Percentiles rank a stretch among this genome's conserved stretches.
phyloP scores from a whole-genome alignment of 2,888 invertebrate species.

The Melipona bicolor region DNA sequence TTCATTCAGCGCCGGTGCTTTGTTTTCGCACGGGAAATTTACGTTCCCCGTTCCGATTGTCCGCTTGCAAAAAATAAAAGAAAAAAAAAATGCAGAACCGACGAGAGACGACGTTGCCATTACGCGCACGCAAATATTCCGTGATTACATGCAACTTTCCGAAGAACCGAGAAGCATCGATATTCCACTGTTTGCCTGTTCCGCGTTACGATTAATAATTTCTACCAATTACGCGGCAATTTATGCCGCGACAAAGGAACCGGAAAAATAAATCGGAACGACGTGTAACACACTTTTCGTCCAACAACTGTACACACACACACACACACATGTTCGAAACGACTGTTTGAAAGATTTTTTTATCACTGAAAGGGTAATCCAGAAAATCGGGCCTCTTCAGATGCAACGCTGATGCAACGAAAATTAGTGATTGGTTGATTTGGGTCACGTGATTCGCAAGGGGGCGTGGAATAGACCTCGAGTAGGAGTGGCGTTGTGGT shows the following conservation, averaged over 20 bases:
- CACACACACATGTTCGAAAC: background rate
- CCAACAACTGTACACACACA: background rate
- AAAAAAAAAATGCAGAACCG: background rate
- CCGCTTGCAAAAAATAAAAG: background rate
- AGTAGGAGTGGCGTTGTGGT: no score
- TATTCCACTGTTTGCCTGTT: background rate
- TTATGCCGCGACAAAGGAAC: background rate
- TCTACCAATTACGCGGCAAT: background rate
- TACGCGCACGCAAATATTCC: background rate
- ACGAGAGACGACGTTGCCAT: background rate
- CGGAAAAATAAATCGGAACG: background rate
- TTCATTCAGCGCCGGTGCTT: background rate
- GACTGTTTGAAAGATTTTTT: background rate
- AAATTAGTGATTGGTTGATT: no score
- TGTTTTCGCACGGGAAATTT: background rate
- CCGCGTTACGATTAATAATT: background rate
- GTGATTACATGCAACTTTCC: background rate
- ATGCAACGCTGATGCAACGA: no score
- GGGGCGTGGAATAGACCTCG: no score
- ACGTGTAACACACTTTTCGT: background rate
- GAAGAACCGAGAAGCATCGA: background rate
- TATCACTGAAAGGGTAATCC: no score
- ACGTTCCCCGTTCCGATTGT: background rate
- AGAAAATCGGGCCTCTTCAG: no score
- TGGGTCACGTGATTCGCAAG: no score